phyloP scores from a whole-genome alignment of 2,888 invertebrate genomes.

The Andrena fulva region DNA sequence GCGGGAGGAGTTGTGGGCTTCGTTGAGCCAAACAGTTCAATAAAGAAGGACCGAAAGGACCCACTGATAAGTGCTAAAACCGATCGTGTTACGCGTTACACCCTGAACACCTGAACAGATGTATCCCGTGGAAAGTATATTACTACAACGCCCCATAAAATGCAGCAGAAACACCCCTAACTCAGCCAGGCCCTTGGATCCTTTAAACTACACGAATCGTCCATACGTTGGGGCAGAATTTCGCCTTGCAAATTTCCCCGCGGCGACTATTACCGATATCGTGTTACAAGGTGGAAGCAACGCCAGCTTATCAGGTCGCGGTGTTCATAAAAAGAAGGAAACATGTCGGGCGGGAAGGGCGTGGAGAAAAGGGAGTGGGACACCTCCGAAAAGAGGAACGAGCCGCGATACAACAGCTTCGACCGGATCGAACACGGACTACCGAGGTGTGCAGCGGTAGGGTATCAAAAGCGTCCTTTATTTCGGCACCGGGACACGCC shows the following conservation, averaged over 20 bases:
- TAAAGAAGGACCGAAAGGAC: no score
- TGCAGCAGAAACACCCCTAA: not conserved
- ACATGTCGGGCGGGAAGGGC: slow-evolving; percentile 6
- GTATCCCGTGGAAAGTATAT: not conserved
- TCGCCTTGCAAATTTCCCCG: not conserved
- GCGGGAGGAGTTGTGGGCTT: no score
- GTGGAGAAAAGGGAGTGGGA: slow-evolving; percentile 10
- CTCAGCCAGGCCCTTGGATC: not conserved
- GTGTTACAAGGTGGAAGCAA: not conserved
- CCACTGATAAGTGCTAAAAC: no score
- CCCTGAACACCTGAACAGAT: not conserved
- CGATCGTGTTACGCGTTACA: no score
- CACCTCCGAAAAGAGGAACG: slow-evolving; percentile 47
- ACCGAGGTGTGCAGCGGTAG: slow-evolving; percentile 41
- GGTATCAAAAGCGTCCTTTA: slow-evolving; percentile 63
- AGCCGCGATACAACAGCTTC: slow-evolving; percentile 54
- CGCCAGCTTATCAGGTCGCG: slow-evolving; percentile 22
- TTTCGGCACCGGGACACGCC: slow-evolving; percentile 48
- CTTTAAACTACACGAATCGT: slow-evolving; percentile 1
- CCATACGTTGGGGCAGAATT: not conserved
- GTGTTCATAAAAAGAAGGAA: slow-evolving; percentile 19
- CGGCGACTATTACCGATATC: slow-evolving; percentile 1
- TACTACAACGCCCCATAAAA: not conserved
- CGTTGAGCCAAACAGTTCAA: no score
- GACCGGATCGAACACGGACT: slow-evolving; percentile 49